A percentile compares a stretch with the other conserved stretches of the same genome.
These are phyloP conservation scores for Petaurus breviceps DNA, from an alignment of 2,113 vertebrate species.

Conservation along the genomic window DNA sequence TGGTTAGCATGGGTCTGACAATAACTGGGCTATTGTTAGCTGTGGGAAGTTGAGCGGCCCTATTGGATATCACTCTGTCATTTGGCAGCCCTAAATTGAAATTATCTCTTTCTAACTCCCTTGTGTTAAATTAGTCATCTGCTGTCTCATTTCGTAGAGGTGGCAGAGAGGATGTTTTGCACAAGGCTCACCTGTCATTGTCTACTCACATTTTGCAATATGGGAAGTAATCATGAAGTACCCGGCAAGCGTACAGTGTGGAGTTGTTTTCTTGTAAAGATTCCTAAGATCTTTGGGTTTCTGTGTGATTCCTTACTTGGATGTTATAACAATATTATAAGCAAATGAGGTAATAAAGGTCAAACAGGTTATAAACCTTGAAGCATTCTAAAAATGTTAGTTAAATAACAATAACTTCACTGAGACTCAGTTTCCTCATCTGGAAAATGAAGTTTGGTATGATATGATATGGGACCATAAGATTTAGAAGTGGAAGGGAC, in stretches of 20 bases:
- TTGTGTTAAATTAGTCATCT: neutral
- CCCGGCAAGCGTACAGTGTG: neutral
- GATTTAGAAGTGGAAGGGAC: neutral
- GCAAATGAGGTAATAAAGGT: neutral
- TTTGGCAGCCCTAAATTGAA: neutral
- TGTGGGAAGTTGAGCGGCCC: neutral
- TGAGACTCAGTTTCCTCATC: neutral
- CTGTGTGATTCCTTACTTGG: neutral
- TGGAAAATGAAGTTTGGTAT: neutral
- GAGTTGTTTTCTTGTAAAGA: neutral
- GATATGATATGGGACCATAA: neutral
- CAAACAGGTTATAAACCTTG: neutral
- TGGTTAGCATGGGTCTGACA: neutral
- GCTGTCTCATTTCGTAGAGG: neutral
- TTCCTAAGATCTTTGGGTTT: neutral
- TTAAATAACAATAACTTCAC: neutral
- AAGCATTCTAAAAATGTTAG: neutral
- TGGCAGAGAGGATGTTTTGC: neutral
- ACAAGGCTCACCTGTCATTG: neutral
- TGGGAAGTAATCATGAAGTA: neutral
- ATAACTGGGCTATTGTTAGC: neutral
- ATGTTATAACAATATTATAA: neutral
- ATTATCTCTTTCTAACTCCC: neutral
- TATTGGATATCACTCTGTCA: neutral
- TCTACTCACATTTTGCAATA: neutral